A percentile compares a stretch with the other conserved stretches of the same genome.
Evolutionary conservation across 1,140 invertebrate species (phyloP).

Genomic region (Polyergus mexicanus): DNA sequence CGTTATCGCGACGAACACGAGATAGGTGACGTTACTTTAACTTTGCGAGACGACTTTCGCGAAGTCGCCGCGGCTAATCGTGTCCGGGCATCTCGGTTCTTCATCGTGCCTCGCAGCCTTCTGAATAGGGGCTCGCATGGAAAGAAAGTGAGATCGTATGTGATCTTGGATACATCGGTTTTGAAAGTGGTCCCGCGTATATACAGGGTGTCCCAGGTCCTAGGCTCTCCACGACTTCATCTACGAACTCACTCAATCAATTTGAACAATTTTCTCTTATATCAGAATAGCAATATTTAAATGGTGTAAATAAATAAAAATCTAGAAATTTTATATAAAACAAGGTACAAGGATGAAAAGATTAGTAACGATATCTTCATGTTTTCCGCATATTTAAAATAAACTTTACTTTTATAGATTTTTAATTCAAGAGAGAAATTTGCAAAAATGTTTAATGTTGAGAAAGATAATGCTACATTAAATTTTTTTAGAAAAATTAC

Average conservation of each 20-base stretch:
- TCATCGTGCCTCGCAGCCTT: slow-evolving; percentile 69
- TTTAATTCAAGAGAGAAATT: not conserved
- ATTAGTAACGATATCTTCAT: not conserved
- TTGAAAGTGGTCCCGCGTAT: slow-evolving; percentile 60
- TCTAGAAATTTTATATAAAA: not conserved
- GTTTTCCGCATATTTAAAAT: not conserved
- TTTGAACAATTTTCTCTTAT: not conserved
- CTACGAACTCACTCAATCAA: not conserved
- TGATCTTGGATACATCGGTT: slow-evolving; percentile 68
- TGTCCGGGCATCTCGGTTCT: slow-evolving; percentile 56
- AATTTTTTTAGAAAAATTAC: not conserved
- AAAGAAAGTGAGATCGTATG: slow-evolving; percentile 53
- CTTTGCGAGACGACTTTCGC: slow-evolving; percentile 22
- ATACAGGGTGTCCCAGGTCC: slow-evolving; percentile 27
- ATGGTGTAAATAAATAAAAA: not conserved
- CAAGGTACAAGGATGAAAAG: not conserved
- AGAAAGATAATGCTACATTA: not conserved
- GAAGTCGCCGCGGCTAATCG: slow-evolving; percentile 63
- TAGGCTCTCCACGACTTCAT: not conserved
- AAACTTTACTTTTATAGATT: not conserved
- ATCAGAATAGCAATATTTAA: not conserved
- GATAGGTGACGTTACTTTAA: slow-evolving; percentile 38
- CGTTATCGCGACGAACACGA: not conserved
- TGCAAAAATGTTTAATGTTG: not conserved
- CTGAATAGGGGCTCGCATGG: slow-evolving; percentile 63